These are phyloP conservation scores for Micrasema minimum DNA, from an alignment of 1,140 invertebrate genomes.

Conservation along the genomic window DNA sequence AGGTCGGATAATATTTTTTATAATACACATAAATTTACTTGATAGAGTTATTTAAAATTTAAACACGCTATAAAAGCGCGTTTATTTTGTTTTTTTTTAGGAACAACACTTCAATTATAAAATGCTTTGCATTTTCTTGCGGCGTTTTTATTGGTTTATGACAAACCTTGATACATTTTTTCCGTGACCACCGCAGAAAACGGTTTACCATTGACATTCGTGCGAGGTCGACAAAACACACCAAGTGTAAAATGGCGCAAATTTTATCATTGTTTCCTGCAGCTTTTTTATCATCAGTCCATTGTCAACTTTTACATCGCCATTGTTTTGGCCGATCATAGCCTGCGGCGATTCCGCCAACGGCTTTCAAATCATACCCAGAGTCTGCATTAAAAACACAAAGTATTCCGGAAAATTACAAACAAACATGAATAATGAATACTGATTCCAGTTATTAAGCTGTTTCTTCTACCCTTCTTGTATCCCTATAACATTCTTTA, in stretches of 20 bases:
- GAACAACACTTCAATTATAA: too few relatives aligned
- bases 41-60: too few relatives aligned
- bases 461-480: too few relatives aligned
- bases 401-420: not conserved
- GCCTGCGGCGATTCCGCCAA: conserved; percentile 14
- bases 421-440: conserved; percentile 19
- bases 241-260: not conserved
- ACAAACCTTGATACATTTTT: conserved; percentile 18
- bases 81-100: too few relatives aligned
- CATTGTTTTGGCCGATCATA: conserved; percentile 12
- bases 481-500: too few relatives aligned
- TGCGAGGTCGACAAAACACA: conserved; percentile 11
- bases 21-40: too few relatives aligned
- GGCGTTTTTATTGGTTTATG: too few relatives aligned
- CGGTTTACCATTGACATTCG: conserved; percentile 18
- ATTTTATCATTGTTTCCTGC: conserved; percentile 5
- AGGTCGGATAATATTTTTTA: too few relatives aligned
- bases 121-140: too few relatives aligned
- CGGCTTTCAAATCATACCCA: conserved; percentile 2
- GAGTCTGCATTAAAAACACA: conserved; percentile 15
- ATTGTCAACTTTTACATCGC: conserved; percentile 27
- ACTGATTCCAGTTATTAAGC: conserved; percentile 9
- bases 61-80: too few relatives aligned
- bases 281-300: not conserved
- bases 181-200: not conserved